Percentiles rank a stretch among this genome's conserved stretches.
phyloP scores from a whole-genome alignment of 2,797 vertebrate species.

The Pitangus sulphuratus region DNA sequence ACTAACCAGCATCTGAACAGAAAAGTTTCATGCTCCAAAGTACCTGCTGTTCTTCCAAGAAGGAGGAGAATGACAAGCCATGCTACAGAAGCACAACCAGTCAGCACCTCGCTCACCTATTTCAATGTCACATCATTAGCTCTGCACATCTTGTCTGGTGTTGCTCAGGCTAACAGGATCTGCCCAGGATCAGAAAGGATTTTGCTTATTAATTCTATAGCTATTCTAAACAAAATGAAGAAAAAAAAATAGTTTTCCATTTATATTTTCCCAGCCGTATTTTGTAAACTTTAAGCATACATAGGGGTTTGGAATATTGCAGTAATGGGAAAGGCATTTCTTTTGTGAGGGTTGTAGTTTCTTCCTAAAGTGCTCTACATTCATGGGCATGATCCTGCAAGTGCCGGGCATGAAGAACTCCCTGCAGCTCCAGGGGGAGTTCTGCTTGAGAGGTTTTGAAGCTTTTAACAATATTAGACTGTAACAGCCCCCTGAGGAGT shows the following conservation, averaged over 20 bases:
- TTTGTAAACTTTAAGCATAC: not conserved
- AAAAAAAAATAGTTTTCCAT: not conserved
- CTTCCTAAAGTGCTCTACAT: not conserved
- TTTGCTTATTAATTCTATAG: not conserved
- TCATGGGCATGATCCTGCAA: not conserved
- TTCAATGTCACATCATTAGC: not conserved
- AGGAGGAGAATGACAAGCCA: rapidly evolving
- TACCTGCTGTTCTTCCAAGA: not conserved
- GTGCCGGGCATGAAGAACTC: not conserved
- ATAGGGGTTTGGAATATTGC: not conserved
- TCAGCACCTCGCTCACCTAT: not conserved
- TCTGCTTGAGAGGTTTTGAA: not conserved
- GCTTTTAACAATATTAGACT: not conserved
- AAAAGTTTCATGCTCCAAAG: not conserved
- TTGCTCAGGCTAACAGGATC: not conserved
- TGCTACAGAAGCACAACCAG: not conserved
- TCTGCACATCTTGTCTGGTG: not conserved
- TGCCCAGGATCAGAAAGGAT: not conserved
- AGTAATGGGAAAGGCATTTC: not conserved
- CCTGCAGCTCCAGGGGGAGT: not conserved
- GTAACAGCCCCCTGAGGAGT: not conserved
- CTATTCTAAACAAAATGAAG: not conserved
- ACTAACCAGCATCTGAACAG: not conserved
- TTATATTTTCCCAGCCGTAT: not conserved
- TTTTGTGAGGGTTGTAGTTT: not conserved